These are phyloP conservation scores for Sprattus sprattus DNA, from an alignment of 2,113 vertebrate genomes.

Conservation along the genomic window DNA sequence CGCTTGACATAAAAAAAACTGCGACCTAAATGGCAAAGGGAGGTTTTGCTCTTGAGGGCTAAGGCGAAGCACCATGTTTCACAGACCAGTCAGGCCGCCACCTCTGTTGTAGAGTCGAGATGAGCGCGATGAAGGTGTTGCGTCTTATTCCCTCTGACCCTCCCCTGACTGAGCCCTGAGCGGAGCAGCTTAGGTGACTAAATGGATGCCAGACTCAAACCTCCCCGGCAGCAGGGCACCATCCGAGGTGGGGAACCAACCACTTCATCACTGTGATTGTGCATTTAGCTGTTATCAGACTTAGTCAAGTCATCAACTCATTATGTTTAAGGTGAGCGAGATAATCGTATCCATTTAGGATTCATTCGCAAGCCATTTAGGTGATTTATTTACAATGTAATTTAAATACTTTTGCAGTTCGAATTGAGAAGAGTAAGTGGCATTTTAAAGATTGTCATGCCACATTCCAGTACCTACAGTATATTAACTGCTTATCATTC, in stretches of 20 bases:
- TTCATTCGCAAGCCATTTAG: not conserved
- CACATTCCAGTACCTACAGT: not conserved
- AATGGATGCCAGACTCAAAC: not conserved
- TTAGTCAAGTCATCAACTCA: not conserved
- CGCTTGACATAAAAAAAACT: not conserved
- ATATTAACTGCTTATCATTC: not conserved
- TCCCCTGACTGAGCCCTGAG: not conserved
- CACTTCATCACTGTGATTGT: not conserved
- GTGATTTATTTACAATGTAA: not conserved
- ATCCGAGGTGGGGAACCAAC: not conserved
- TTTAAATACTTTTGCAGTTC: not conserved
- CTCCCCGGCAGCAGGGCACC: not conserved
- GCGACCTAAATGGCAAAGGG: not conserved
- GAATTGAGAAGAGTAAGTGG: not conserved
- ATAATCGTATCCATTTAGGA: not conserved
- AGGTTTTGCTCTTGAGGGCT: not conserved
- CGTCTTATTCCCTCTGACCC: not conserved
- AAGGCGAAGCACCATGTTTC: not conserved
- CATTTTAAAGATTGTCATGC: not conserved
- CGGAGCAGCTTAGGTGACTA: not conserved
- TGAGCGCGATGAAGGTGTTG: not conserved
- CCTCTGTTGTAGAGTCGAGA: not conserved
- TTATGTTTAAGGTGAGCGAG: not conserved
- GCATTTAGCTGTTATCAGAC: not conserved
- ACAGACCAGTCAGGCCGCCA: too few species aligned